A percentile compares a stretch with the other conserved stretches of the same genome.
These are phyloP conservation scores for Poecilia picta DNA, from an alignment of 2,797 vertebrate genomes.

Conservation along the genomic window DNA sequence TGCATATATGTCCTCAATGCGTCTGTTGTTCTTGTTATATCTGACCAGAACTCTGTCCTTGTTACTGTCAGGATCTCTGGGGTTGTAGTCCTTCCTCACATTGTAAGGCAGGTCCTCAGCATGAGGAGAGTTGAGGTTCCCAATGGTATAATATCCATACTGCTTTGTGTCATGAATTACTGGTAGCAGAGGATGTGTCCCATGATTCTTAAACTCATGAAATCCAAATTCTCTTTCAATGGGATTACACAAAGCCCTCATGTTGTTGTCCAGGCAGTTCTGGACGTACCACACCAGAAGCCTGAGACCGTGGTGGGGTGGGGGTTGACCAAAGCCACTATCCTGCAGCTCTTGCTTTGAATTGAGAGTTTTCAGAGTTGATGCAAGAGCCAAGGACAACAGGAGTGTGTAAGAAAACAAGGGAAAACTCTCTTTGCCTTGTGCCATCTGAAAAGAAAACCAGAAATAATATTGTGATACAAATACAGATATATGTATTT, in stretches of 20 bases:
- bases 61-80: slow-evolving; percentile 63
- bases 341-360: slow-evolving; percentile 61
- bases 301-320: slow-evolving; percentile 71
- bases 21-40: slow-evolving; percentile 71
- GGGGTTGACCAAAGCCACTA: slow-evolving; percentile 71
- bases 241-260: slow-evolving; percentile 72
- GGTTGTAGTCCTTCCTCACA: slow-evolving; percentile 71
- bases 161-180: slow-evolving; percentile 53
- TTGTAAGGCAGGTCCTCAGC: slow-evolving; percentile 67
- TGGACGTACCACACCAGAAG: slow-evolving; percentile 74
- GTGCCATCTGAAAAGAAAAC: slow-evolving; percentile 16
- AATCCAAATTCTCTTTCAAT: slow-evolving; percentile 63
- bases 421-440: not conserved
- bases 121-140: slow-evolving; percentile 69
- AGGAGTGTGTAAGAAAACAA: slow-evolving; percentile 31
- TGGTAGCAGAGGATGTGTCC: slow-evolving; percentile 53
- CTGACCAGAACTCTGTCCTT: slow-evolving; percentile 77
- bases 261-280: slow-evolving; percentile 78
- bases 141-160: slow-evolving; percentile 70
- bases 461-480: not conserved
- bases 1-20: slow-evolving; percentile 64
- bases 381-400: slow-evolving; percentile 22
- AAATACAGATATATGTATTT: no score
- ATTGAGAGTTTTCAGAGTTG: slow-evolving; percentile 57
- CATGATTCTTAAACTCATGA: slow-evolving; percentile 60